Evolutionary conservation across 2,797 vertebrate species (phyloP).

Genomic region (Alcedo quadribrachys): DNA sequence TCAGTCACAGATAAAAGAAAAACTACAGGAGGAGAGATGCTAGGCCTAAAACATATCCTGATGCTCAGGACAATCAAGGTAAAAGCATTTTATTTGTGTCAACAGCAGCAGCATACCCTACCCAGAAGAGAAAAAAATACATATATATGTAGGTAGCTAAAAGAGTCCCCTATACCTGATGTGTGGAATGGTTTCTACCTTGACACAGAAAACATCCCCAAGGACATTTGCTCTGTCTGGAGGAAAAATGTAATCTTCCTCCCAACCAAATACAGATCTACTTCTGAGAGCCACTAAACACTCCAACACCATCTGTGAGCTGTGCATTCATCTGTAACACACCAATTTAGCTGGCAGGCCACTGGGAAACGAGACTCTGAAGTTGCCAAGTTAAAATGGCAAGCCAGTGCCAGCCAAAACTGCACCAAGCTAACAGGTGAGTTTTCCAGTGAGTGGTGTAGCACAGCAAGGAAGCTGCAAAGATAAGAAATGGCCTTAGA

Average conservation of each 20-base stretch:
- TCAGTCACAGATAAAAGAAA: neutral
- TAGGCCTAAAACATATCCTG: neutral
- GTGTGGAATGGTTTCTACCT: conserved; percentile 22
- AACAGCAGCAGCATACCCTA: neutral
- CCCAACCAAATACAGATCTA: conserved; percentile 57
- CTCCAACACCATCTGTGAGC: conserved; percentile 66
- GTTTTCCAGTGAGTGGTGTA: neutral
- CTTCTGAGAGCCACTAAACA: conserved; percentile 66
- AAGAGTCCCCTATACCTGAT: conserved; percentile 11
- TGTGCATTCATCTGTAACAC: conserved; percentile 64
- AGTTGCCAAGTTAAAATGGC: conserved; percentile 59
- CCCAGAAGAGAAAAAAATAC: neutral
- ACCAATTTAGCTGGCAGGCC: conserved; percentile 68
- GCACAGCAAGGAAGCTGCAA: neutral
- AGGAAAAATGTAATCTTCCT: conserved; percentile 63
- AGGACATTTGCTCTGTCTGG: conserved; percentile 66
- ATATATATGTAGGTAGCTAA: neutral
- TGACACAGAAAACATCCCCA: conserved; percentile 64
- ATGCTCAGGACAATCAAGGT: neutral
- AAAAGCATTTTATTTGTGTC: neutral
- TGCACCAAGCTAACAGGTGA: conserved; percentile 28
- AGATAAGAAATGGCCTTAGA: neutral
- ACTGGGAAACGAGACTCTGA: conserved; percentile 39
- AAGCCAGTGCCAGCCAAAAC: neutral
- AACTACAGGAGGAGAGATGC: neutral